These are phyloP conservation scores for Tricholaema leucomelas DNA, from an alignment of 2,113 vertebrate genomes.

Conservation along the genomic window DNA sequence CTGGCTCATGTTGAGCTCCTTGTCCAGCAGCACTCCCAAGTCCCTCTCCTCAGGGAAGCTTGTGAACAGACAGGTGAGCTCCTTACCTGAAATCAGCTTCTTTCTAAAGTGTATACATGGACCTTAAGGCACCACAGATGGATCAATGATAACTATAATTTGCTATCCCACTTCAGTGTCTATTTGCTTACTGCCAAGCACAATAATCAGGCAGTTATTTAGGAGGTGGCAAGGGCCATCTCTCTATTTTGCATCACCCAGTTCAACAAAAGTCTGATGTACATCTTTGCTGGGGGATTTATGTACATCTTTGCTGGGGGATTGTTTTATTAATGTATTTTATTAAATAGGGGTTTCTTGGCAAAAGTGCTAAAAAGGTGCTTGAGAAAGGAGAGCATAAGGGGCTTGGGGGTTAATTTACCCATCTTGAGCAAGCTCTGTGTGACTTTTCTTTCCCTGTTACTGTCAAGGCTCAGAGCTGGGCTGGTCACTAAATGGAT, in stretches of 20 bases:
- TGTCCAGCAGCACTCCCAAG: too few species aligned
- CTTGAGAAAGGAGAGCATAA: not conserved
- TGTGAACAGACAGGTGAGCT: not conserved
- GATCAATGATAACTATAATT: not conserved
- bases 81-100: not conserved
- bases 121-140: not conserved
- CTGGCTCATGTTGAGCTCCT: too few species aligned
- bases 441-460: not conserved
- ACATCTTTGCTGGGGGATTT: not conserved
- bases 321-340: not conserved
- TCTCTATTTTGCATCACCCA: not conserved
- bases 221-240: not conserved
- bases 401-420: not conserved
- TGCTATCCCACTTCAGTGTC: not conserved
- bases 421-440: not conserved
- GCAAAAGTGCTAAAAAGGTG: not conserved
- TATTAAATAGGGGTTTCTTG: not conserved
- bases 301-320: not conserved
- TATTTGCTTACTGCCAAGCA: not conserved
- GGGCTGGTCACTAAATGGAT: too few species aligned
- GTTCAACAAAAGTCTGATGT: not conserved
- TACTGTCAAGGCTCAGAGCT: too few species aligned
- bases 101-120: not conserved
- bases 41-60: too few species aligned
- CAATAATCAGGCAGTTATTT: not conserved